These are phyloP conservation scores for Dilophus febrilis DNA, from an alignment of 2,888 invertebrate species.

Conservation along the genomic window DNA sequence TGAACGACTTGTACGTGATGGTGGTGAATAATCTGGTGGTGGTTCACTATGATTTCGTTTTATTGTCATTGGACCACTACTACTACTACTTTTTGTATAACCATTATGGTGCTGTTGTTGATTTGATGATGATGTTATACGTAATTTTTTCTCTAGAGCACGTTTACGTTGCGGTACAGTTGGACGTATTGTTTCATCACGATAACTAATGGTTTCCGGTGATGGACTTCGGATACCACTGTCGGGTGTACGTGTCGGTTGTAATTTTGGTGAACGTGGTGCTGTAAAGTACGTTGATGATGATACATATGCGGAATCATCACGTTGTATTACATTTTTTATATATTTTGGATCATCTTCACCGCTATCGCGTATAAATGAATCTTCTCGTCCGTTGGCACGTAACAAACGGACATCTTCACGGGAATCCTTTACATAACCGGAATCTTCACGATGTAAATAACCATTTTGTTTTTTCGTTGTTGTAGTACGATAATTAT, in stretches of 20 bases:
- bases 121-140: constrained; percentile 14
- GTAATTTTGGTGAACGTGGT: constrained; percentile 34
- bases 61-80: too few species aligned
- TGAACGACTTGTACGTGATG: constrained; percentile 27
- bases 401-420: constrained; percentile 14
- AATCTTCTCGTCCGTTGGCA: constrained; percentile 23
- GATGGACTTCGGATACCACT: constrained; percentile 14
- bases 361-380: constrained; percentile 32
- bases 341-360: constrained; percentile 19
- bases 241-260: constrained; percentile 13
- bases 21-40: constrained; percentile 55
- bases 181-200: constrained; percentile 31
- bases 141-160: constrained; percentile 36
- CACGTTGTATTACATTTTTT: constrained; percentile 35
- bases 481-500: neutral
- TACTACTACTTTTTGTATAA: neutral
- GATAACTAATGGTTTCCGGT: constrained; percentile 11
- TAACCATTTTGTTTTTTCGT: constrained; percentile 8
- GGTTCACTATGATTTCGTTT: constrained; percentile 38
- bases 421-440: constrained; percentile 17
- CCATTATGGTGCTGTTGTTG: constrained; percentile 24
- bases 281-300: constrained; percentile 40
- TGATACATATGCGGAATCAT: constrained; percentile 39
- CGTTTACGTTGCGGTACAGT: constrained; percentile 50
- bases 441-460: constrained; percentile 18